Evolutionary conservation across 2,888 invertebrate genomes (phyloP), one percentile per base, ranked within the genome.

Genomic region (Theretra japonica): DNA sequence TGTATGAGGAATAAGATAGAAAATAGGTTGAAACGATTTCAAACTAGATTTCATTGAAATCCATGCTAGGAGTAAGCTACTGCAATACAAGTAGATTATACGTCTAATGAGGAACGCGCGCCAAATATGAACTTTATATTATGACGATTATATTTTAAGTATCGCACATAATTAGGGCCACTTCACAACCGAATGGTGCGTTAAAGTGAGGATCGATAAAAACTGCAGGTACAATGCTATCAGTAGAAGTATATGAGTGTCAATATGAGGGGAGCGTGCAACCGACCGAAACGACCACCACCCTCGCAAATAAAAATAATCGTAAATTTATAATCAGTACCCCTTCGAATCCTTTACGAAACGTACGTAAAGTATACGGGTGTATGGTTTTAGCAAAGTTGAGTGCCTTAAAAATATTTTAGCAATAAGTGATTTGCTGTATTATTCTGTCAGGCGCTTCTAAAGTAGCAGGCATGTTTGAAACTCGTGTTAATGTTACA

Each of bases 271-370:
- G 80, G 91, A 92, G 91, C 87, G 90, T 70, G 79, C 83, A 78
- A 74, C 87, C 78, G 85, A 84, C 82, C 90, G 86, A 77, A 83
- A 84, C 93, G 77, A 73, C 60, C 69, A 72, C 82, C 82, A 87
- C 87, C 85, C 84, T 82, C 81, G 75, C 81, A 80, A 76, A 82
- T 77, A 79, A 72, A 76, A 78, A 76, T 65, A 65, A 77, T 79
- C 77, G 79, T 84, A 80, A 81, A 85, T 84, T 83, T 86, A 86
- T 83, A 82, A 87, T 80, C 89, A 91, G 91, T 91, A 50, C 73
- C 74, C 75, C 77, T 76, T 76, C 75, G 78, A 76, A 76, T 74
- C 72, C 82, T 79, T 77, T 68, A 68, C 70, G 75, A 78, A 74
- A 73, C 76, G 82, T 83, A 88, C 86, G 82, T 79, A 72, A 74